Evolutionary conservation across 1,140 invertebrate species (phyloP).

Genomic region (Rhagoletis zephyria): DNA sequence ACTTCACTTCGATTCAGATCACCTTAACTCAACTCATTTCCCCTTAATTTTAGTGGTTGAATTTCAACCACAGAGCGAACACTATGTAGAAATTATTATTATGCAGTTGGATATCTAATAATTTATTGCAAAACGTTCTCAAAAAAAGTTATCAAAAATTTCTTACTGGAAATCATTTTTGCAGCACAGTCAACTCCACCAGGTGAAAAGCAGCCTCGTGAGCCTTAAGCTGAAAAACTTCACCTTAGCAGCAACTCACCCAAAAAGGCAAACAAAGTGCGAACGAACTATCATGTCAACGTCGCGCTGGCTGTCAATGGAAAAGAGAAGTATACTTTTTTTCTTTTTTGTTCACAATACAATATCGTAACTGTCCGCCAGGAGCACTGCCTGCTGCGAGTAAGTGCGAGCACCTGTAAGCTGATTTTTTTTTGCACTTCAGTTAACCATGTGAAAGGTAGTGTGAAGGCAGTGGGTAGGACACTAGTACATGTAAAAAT

Average conservation of each 20-base stretch:
- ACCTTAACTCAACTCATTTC: too few relatives aligned
- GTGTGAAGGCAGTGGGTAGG: background rate
- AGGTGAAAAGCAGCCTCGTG: too few relatives aligned
- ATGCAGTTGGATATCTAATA: too few relatives aligned
- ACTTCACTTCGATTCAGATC: too few relatives aligned
- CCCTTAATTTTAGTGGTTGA: too few relatives aligned
- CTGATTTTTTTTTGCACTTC: background rate
- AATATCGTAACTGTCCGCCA: conserved; percentile 41
- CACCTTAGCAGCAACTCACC: background rate
- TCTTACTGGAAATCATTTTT: background rate
- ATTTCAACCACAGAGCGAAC: too few relatives aligned
- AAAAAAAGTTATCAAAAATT: background rate
- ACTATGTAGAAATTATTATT: too few relatives aligned
- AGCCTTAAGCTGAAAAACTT: too few relatives aligned
- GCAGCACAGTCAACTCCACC: background rate
- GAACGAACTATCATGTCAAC: conserved; percentile 58
- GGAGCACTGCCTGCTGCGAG: background rate
- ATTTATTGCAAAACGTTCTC: too few relatives aligned
- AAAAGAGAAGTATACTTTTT: conserved; percentile 50
- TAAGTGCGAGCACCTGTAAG: background rate
- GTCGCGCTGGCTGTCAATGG: conserved; percentile 63
- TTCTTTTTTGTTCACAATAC: conserved; percentile 57
- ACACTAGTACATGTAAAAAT: background rate
- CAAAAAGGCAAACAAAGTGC: conserved; percentile 52
- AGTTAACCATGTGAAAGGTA: background rate